phyloP scores from a whole-genome alignment of 1,140 invertebrate species.

The Tetragnatha versicolor region DNA sequence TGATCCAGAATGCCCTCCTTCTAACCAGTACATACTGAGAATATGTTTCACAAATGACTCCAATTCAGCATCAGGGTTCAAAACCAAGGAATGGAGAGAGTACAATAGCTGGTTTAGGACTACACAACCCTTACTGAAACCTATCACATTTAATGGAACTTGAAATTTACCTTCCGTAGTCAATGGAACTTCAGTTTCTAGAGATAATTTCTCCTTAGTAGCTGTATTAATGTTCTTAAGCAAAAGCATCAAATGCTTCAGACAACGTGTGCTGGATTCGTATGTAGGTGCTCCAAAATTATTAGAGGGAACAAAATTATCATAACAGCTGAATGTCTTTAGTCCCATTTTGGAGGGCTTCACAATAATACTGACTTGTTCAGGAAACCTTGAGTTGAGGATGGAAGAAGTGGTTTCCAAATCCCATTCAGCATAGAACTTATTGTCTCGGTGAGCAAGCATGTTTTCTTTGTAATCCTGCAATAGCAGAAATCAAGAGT shows the following conservation, averaged over 20 bases:
- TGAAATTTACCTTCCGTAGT: not conserved
- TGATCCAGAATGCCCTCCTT: conserved; percentile 83
- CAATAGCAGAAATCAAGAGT: too few relatives aligned
- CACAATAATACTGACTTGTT: conserved; percentile 76
- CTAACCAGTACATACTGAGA: conserved; percentile 82
- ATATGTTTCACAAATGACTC: conserved; percentile 59
- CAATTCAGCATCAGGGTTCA: conserved; percentile 6
- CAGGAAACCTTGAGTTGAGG: conserved; percentile 74
- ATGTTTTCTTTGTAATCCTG: conserved; percentile 82
- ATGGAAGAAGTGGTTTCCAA: conserved; percentile 75
- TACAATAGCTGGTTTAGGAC: conserved; percentile 88
- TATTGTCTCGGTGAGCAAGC: conserved; percentile 76
- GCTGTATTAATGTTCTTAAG: not conserved
- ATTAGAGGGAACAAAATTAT: conserved; percentile 82
- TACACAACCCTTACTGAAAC: conserved; percentile 91
- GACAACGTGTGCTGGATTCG: conserved; percentile 72
- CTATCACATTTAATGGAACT: conserved; percentile 71
- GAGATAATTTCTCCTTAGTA: not conserved
- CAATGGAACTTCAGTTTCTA: not conserved
- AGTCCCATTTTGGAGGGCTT: conserved; percentile 79
- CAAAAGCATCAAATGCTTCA: conserved; percentile 69
- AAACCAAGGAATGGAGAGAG: conserved; percentile 72
- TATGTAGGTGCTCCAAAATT: conserved; percentile 78
- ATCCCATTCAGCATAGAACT: conserved; percentile 78
- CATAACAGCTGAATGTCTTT: conserved; percentile 83